A percentile compares a stretch with the other conserved stretches of the same genome.
Conservation (phyloP, 2,113 vertebrate species). For the Lepus europaeus region DNA sequence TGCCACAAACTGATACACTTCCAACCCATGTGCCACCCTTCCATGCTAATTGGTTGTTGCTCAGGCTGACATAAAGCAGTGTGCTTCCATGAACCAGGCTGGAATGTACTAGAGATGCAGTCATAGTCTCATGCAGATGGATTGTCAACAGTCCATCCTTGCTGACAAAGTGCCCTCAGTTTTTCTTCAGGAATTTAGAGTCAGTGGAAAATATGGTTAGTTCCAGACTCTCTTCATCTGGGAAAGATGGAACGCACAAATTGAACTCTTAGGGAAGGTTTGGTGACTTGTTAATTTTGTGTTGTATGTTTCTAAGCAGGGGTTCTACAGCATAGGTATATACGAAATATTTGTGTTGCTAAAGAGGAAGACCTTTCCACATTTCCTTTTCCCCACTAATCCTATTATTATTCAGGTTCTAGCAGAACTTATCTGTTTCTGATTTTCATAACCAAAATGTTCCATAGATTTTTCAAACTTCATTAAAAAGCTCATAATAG, state of each 20-base stretch:
- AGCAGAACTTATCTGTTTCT: not conserved
- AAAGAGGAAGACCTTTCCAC: not conserved
- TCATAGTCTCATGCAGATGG: slow-evolving; percentile 27
- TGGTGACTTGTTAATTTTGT: not conserved
- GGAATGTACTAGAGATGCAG: not conserved
- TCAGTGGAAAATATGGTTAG: not conserved
- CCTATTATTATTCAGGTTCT: not conserved
- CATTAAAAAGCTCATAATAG: not conserved
- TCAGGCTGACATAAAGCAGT: not conserved
- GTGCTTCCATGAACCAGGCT: not conserved
- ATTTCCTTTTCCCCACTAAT: not conserved
- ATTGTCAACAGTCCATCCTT: slow-evolving; percentile 4
- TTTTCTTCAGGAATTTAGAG: slow-evolving; percentile 8
- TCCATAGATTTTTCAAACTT: not conserved
- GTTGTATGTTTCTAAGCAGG: not conserved
- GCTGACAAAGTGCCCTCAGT: slow-evolving; percentile 18
- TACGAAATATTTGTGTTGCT: not conserved
- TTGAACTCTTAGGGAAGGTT: not conserved
- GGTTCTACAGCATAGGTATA: not conserved
- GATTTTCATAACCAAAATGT: not conserved
- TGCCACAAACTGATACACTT: slow-evolving; percentile 63
- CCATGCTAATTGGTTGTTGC: not conserved
- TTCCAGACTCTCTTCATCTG: not conserved
- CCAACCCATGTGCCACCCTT: not conserved
- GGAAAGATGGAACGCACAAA: not conserved